These are phyloP conservation scores for Brachypteracias leptosomus DNA, from an alignment of 2,113 vertebrate genomes.

Conservation along the genomic window DNA sequence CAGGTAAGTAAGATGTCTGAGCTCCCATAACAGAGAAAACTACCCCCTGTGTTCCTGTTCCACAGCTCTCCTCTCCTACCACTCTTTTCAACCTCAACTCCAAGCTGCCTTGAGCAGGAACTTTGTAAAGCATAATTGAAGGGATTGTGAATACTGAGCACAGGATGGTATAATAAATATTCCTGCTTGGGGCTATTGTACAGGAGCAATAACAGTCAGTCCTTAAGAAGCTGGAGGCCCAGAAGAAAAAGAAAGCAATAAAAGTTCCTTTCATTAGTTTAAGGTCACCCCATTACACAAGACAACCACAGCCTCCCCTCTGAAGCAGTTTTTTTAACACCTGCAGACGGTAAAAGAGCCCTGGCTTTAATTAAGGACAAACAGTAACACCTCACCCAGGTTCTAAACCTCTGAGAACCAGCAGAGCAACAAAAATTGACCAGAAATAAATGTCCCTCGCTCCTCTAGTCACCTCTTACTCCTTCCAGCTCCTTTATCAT, in stretches of 20 bases:
- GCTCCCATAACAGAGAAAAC: background rate
- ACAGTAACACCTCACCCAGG: background rate
- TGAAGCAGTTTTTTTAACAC: background rate
- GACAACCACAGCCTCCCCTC: background rate
- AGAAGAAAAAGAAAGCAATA: conserved; percentile 1
- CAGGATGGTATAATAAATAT: background rate
- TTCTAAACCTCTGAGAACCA: background rate
- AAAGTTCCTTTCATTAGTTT: background rate
- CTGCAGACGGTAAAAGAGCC: background rate
- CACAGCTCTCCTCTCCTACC: background rate
- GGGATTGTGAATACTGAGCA: background rate
- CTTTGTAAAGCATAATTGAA: background rate
- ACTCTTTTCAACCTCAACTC: background rate
- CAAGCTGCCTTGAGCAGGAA: background rate
- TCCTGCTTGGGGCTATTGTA: background rate
- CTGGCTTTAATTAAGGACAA: background rate
- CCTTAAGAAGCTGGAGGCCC: background rate
- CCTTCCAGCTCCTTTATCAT: background rate
- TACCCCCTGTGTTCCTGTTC: background rate
- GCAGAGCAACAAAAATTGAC: background rate
- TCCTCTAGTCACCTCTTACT: background rate
- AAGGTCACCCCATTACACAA: background rate
- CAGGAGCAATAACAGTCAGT: background rate
- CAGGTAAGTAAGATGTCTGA: background rate
- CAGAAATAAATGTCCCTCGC: background rate